Evolutionary conservation across 2,888 invertebrate genomes (phyloP), one percentile per base, ranked within the genome.

Genomic region (Venusia cambrica): DNA sequence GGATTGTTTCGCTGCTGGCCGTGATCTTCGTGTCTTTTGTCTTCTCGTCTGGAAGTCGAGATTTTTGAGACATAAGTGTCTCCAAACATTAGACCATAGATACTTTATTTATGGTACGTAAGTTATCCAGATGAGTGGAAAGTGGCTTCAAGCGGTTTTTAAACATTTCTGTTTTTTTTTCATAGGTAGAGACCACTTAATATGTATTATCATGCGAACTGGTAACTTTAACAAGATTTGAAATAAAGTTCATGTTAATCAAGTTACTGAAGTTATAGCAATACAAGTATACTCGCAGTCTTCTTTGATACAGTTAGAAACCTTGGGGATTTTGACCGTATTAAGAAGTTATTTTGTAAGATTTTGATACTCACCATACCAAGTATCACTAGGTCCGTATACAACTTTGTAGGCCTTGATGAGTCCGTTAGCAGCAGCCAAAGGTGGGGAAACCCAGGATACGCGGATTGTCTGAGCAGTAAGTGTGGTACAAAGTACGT

Each of bases 391-490:
- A 19, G 97, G 95, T 52, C 96, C 96, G 64, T 96, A 97, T 38
- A 97, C 92, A 38, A 97, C 96, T 80, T 97, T 97, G 88, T 98
- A 98, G 5, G 97, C 97, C 73, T 97, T 97, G 62, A 98, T 96
- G 18, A 97, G 93, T 49, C 98, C 98, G 71, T 98, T 97, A 21
- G 97, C 96, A 15, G 96, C 93, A 43, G 93, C 94, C 1, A 97
- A 89, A 17, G 97, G 96, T 0, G 98, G 98, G 0, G 97, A 96
- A 0, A 95, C 93, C 98, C 98, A 98, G 9, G 95, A 94, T 2
- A 98, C 96, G 37, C 97, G 91, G 61, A 98, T 96, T 1, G 97
- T 97, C 78, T 97, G 96, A 2, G 98, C 97, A 4, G 97, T 97
- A 20, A 97, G 89, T 0, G 97, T 96, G 2, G 96, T 96, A 83